A percentile compares a stretch with the other conserved stretches of the same genome.
Conservation (phyloP, 1,140 invertebrate species). For the Heliconius melpomene region DNA sequence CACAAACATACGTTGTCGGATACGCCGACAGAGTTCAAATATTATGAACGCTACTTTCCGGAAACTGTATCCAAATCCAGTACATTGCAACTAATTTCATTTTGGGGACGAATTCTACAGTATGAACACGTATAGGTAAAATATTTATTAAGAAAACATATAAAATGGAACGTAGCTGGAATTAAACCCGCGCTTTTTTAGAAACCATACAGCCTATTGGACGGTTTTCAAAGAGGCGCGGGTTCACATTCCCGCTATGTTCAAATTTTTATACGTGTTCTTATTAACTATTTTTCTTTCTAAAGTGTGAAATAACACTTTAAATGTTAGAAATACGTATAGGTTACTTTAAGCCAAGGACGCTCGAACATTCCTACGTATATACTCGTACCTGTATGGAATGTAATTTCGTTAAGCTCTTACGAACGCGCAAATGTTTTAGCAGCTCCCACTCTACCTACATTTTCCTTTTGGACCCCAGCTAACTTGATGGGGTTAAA, state of each 20-base stretch:
- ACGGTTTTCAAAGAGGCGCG: too few species aligned
- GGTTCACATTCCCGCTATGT: too few species aligned
- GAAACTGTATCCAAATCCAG: constrained; percentile 30
- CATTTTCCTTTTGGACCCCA: constrained; percentile 43
- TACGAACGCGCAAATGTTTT: constrained; percentile 44
- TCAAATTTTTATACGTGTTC: too few species aligned
- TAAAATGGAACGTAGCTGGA: too few species aligned
- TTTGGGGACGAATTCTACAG: constrained; percentile 23
- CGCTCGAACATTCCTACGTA: constrained; percentile 10
- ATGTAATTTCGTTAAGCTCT: constrained; percentile 46
- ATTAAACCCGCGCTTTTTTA: too few species aligned
- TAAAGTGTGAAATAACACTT: too few species aligned
- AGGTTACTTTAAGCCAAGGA: constrained; percentile 14
- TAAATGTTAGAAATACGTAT: too few species aligned
- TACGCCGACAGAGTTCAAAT: constrained; percentile 24
- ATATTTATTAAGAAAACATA: too few species aligned
- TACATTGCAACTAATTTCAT: constrained; percentile 31
- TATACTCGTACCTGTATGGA: constrained; percentile 29
- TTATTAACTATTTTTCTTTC: too few species aligned
- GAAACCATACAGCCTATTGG: too few species aligned
- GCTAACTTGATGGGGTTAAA: constrained; percentile 40
- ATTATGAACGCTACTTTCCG: constrained; percentile 24
- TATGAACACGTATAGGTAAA: constrained; percentile 1
- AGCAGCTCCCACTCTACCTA: constrained; percentile 35
- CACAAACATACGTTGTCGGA: constrained; percentile 25